Evolutionary conservation across 2,888 invertebrate genomes (phyloP).

Genomic region (Pristionchus entomophagus): DNA sequence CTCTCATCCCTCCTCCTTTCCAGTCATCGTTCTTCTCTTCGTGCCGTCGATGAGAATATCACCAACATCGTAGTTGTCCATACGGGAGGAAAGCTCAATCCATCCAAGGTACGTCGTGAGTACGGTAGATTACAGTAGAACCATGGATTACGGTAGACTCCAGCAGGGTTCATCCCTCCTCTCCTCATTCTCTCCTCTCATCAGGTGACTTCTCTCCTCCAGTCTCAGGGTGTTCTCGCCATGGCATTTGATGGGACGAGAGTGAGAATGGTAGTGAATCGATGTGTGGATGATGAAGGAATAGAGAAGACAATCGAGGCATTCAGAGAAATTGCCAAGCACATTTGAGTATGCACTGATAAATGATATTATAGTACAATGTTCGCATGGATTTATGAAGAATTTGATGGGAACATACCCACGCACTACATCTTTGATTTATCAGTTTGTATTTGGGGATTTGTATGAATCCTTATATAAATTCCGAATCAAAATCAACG

Average conservation of each 20-base stretch:
- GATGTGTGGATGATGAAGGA: slow-evolving; percentile 60
- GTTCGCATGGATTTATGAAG: neutral
- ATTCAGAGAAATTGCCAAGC: slow-evolving; percentile 29
- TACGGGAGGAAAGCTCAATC: slow-evolving; percentile 57
- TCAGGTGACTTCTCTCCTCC: slow-evolving; percentile 58
- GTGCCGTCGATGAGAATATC: slow-evolving; percentile 55
- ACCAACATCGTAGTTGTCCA: slow-evolving; percentile 69
- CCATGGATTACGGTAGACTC: too few species aligned
- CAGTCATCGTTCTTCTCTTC: slow-evolving; percentile 30
- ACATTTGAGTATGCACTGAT: slow-evolving; percentile 2
- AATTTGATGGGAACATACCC: neutral
- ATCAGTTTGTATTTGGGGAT: too few species aligned
- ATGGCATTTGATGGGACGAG: slow-evolving; percentile 68
- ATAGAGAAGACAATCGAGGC: slow-evolving; percentile 57
- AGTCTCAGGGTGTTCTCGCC: slow-evolving; percentile 60
- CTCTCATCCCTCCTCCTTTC: neutral
- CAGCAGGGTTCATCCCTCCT: neutral
- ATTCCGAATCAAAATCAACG: too few species aligned
- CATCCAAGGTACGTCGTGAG: slow-evolving; percentile 54
- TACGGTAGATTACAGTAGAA: too few species aligned
- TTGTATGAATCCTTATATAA: too few species aligned
- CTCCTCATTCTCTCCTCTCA: neutral
- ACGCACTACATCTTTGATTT: too few species aligned
- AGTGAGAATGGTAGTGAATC: slow-evolving; percentile 66
- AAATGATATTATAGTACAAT: neutral